Percentiles rank a stretch among this genome's conserved stretches.
phyloP scores from a whole-genome alignment of 2,797 vertebrate genomes.

The Danio kyathit region DNA sequence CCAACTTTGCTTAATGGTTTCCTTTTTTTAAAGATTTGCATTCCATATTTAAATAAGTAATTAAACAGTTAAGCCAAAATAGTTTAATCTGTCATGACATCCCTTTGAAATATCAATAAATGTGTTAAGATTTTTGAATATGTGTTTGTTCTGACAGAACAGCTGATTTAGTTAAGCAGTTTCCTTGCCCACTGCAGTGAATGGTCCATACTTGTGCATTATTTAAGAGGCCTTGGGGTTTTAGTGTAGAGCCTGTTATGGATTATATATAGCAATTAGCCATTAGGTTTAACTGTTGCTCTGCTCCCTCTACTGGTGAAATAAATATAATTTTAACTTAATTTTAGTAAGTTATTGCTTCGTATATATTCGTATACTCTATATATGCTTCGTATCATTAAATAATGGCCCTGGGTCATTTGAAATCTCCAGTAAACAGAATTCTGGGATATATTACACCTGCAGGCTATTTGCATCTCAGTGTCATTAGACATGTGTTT shows the following conservation, averaged over 20 bases:
- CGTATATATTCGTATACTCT: too few relatives aligned
- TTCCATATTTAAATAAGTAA: too few relatives aligned
- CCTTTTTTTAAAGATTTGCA: too few relatives aligned
- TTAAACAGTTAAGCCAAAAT: neutral
- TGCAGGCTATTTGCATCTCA: too few relatives aligned
- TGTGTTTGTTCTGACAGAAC: constrained; percentile 9
- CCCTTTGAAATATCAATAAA: neutral
- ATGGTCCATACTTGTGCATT: constrained; percentile 39
- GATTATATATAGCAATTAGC: constrained; percentile 47
- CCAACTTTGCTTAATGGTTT: neutral
- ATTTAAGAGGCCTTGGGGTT: constrained; percentile 49
- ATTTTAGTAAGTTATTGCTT: too few relatives aligned
- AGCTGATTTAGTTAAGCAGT: constrained; percentile 19
- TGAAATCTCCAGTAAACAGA: too few relatives aligned
- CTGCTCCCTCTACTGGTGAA: constrained; percentile 62
- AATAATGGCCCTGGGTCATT: too few relatives aligned
- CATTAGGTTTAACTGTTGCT: constrained; percentile 35
- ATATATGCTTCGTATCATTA: too few relatives aligned
- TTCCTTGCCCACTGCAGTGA: constrained; percentile 38
- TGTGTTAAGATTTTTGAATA: neutral
- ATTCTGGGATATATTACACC: too few relatives aligned
- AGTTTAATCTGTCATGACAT: too few relatives aligned
- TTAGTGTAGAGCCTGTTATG: constrained; percentile 44
- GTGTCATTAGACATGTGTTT: too few relatives aligned
- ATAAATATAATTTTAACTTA: too few relatives aligned